Conservation (phyloP, 2,113 vertebrate species). For the Tauraco erythrolophus region DNA sequence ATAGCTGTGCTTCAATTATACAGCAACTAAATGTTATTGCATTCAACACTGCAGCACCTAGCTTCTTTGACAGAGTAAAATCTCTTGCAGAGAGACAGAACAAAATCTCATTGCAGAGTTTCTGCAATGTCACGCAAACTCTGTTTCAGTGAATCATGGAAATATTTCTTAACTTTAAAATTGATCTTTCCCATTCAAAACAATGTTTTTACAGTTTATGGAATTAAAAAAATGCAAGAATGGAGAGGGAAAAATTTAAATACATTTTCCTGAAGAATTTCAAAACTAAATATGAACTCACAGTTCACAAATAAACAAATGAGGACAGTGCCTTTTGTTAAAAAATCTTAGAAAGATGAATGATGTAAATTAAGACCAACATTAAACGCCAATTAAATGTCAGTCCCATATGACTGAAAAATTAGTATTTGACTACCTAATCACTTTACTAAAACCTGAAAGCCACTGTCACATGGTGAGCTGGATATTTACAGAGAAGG, state of each 20-base stretch:
- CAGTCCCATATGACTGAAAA: not conserved
- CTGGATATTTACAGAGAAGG: too few relatives aligned
- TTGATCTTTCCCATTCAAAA: not conserved
- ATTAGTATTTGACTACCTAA: not conserved
- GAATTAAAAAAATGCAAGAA: not conserved
- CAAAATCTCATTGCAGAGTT: not conserved
- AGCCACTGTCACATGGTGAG: not conserved
- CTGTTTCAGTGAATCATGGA: not conserved
- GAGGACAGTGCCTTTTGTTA: not conserved
- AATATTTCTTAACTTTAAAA: not conserved
- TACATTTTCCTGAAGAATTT: not conserved
- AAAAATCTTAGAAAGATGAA: not conserved
- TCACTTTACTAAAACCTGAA: not conserved
- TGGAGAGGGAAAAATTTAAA: not conserved
- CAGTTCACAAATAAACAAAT: too few relatives aligned
- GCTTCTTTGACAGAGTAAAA: not conserved
- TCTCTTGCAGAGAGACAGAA: not conserved
- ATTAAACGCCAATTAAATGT: not conserved
- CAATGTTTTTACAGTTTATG: not conserved
- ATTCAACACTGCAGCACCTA: not conserved
- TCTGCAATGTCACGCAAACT: not conserved
- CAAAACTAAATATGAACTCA: not conserved
- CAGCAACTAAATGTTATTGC: not conserved
- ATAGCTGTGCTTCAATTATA: not conserved
- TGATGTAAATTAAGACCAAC: not conserved